Evolutionary conservation across 2,888 invertebrate genomes (phyloP).

Genomic region (Deroplatys truncata): DNA sequence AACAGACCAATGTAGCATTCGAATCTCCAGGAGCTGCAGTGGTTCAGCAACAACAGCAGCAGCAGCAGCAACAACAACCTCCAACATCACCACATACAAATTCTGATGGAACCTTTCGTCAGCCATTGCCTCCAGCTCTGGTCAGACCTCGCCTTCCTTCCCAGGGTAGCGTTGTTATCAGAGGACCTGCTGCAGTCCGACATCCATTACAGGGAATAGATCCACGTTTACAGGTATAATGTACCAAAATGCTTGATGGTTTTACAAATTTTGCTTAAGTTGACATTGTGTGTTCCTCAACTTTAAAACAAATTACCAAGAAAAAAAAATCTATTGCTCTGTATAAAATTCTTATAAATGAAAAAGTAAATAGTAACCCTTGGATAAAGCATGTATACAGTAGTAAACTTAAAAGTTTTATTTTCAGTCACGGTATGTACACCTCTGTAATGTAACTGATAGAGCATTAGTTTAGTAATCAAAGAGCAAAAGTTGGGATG

Average conservation of each 20-base stretch:
- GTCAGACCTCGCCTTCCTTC: constrained; percentile 44
- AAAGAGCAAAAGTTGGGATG: no score
- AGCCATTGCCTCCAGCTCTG: constrained; percentile 61
- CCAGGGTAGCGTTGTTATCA: constrained; percentile 21
- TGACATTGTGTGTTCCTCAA: constrained; percentile 21
- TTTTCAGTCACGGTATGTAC: no score
- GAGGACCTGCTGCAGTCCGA: constrained; percentile 34
- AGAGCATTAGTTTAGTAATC: no score
- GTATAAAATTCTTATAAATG: neutral
- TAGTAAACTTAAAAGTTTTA: no score
- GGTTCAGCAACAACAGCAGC: neutral
- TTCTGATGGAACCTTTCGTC: constrained; percentile 60
- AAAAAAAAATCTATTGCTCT: neutral
- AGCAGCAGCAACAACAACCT: constrained; percentile 3
- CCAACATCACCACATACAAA: neutral
- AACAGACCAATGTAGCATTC: neutral
- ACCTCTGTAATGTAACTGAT: no score
- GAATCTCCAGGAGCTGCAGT: neutral
- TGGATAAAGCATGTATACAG: no score
- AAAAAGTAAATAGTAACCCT: no score
- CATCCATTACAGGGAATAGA: constrained; percentile 42
- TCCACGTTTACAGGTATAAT: constrained; percentile 44
- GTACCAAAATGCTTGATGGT: constrained; percentile 35
- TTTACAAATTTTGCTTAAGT: constrained; percentile 40
- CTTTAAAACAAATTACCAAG: neutral